These are phyloP conservation scores for Melanerpes aurifrons DNA, from an alignment of 2,113 vertebrate genomes.

Conservation along the genomic window DNA sequence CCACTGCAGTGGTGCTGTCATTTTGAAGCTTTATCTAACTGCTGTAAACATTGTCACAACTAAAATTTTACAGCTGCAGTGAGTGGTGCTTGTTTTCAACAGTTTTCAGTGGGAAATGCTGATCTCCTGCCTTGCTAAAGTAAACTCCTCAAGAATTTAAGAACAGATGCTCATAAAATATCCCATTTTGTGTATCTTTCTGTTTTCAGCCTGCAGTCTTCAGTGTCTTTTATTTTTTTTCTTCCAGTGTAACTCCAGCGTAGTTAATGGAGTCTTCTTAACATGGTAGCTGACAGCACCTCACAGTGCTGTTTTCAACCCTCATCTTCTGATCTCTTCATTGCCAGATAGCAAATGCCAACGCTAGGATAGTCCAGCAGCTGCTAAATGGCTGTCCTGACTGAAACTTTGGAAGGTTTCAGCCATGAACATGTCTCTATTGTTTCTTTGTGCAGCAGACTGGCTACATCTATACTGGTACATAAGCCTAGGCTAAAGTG, in stretches of 20 bases:
- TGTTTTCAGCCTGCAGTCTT: not conserved
- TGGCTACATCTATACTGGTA: not conserved
- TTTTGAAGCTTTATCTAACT: not conserved
- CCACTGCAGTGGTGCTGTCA: not conserved
- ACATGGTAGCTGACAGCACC: not conserved
- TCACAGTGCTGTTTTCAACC: not conserved
- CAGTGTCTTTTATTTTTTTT: not conserved
- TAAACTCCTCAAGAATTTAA: conserved; percentile 29
- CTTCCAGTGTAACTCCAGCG: not conserved
- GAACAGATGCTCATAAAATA: conserved; percentile 25
- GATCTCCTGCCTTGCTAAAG: not conserved
- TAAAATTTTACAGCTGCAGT: conserved; percentile 21
- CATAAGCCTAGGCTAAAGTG: not conserved
- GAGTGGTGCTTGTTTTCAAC: conserved; percentile 5
- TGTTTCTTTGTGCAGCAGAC: not conserved
- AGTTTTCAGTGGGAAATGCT: conserved; percentile 8
- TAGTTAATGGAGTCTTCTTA: not conserved
- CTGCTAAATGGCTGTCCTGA: not conserved
- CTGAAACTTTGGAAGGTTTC: not conserved
- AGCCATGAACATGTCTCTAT: not conserved
- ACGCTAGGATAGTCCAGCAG: not conserved
- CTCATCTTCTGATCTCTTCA: not conserved
- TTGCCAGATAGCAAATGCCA: not conserved
- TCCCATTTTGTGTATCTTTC: conserved; percentile 13
- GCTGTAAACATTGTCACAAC: conserved; percentile 34